Evolutionary conservation across 1,140 invertebrate species (phyloP), one percentile per base, ranked within the genome.

Genomic region (Meteorus sp.): DNA sequence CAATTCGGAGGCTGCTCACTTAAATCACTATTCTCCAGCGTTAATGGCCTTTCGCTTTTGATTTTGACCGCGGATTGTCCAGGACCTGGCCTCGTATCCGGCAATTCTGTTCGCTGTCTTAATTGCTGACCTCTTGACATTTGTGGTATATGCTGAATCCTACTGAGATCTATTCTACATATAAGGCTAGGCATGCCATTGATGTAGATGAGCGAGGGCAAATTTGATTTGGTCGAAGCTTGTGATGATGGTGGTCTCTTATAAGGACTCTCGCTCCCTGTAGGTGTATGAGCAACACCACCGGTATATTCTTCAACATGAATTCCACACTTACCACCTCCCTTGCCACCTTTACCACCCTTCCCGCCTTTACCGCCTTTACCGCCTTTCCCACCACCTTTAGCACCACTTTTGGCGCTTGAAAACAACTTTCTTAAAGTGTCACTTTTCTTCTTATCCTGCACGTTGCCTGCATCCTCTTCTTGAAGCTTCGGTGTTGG

Each of bases 371-470:
- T 83, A 0, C 83, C 84, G 11, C 84, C 84, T 66, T 82, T 82
- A 0, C 80, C 81, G 22, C 84, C 82, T 60, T 85, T 84, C 0
- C 84, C 84, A 11, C 85, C 85, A 56, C 82, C 77, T 63, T 85
- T 85, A 1, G 74, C 79, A 29, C 82, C 82, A 33, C 81, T 78
- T 56, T 84, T 85, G 2, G 79, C 76, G 9, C 71, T 73, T 0
- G 79, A 84, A 67, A 89, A 90, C 9, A 90, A 70, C 63, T 86
- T 88, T 2, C 85, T 76, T 22, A 90, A 66, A 0, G 87, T 89
- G 58, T 84, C 85, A 61, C 80, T 88, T 71, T 90, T 90, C 70
- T 89, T 90, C 62, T 88, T 88, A 68, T 89, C 86, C 55, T 85
- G 82, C 0, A 85, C 80, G 7, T 82, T 81, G 2, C 79, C 80